phyloP scores from a whole-genome alignment of 2,888 invertebrate species.

The Tetranychus truncatus region DNA sequence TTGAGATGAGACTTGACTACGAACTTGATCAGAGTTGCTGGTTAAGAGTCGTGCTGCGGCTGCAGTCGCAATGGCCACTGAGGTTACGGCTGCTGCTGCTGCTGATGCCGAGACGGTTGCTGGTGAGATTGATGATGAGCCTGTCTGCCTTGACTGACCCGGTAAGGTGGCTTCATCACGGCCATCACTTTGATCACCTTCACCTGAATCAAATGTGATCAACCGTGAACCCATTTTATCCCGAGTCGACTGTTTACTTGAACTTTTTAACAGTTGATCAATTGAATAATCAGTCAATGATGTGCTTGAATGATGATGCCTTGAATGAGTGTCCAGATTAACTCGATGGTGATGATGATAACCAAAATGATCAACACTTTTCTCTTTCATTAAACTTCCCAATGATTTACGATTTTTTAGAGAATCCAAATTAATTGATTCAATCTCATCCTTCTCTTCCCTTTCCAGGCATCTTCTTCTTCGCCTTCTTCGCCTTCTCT shows the following conservation, averaged over 20 bases:
- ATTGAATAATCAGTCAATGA: neutral
- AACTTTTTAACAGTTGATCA: neutral
- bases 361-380: neutral
- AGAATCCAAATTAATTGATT: too few relatives aligned
- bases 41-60: neutral
- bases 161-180: neutral
- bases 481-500: too few relatives aligned
- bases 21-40: neutral
- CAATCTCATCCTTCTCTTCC: too few relatives aligned
- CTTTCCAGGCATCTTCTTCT: too few relatives aligned
- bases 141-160: too few relatives aligned
- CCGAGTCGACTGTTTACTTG: neutral
- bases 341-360: neutral
- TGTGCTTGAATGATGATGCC: neutral
- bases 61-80: neutral
- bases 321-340: neutral
- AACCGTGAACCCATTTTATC: too few relatives aligned
- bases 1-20: neutral
- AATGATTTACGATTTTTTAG: neutral
- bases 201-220: neutral
- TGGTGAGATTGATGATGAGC: too few relatives aligned
- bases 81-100: neutral
- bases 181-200: neutral
- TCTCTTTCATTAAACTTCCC: neutral
- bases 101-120: neutral